Evolutionary conservation across 2,888 invertebrate genomes (phyloP), one percentile per base, ranked within the genome.

Genomic region (Pyralis farinalis): DNA sequence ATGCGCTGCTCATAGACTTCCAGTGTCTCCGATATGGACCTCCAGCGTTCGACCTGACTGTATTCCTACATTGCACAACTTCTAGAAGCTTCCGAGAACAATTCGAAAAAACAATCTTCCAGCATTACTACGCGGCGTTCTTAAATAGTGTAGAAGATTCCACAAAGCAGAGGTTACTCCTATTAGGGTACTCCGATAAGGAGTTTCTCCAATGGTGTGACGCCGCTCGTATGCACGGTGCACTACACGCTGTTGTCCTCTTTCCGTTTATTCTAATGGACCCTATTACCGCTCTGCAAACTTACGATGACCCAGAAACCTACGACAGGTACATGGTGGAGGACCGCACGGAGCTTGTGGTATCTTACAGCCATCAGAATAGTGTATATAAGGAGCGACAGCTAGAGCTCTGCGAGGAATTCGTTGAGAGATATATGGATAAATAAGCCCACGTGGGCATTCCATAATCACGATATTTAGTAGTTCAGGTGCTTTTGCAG

Each of bases 1-100:
- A 70, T 27, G 73, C 77, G 0, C 12, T 86, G 1, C 44, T 87
- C 0, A 56, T 87, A 1, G 86, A 87, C 51, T 86, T 63, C 49
- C 86, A 87, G 43, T 73, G 80, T 43, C 39, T 76, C 3, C 58
- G 82, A 1, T 83, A 78, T 49, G 76, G 63, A 0, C 84, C 85
- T 0, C 86, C 86, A 0, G 69, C 81, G 0, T 81, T 85, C 42
- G 86, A 86, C 34, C 22, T 71, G 7, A 66, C 65, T 59, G 27
- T 49, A 1, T 50, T 73, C 3, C 43, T 72, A 2, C 70, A 70
- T 37, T 25, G 65, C 16, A 71, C 58, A 1, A 71, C 74, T 0
- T 53, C 57, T 0, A 50, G 51, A n/a, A 37, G 42, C 1, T 71
- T 73, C 35, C 57, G 73, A 0, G 54, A 59, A 8, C 22, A 40